Conservation (phyloP, 2,888 invertebrate genomes). For the Orthosia cruda region DNA sequence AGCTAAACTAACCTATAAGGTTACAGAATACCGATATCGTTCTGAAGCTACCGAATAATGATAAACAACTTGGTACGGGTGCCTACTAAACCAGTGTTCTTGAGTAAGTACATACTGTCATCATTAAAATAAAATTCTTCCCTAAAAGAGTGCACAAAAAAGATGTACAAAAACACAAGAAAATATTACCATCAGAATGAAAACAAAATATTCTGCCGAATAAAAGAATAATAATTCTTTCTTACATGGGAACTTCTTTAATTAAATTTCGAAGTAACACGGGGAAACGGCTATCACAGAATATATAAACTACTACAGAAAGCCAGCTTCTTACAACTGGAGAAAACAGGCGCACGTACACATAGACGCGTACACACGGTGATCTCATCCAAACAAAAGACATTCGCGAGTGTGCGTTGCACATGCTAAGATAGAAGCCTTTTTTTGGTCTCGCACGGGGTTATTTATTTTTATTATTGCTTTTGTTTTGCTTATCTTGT, state of each 20-base stretch:
- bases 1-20: background rate
- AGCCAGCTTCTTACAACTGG: background rate
- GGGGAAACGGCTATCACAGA: constrained; percentile 25
- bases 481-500: too few species aligned
- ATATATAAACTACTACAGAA: constrained; percentile 16
- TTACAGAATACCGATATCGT: background rate
- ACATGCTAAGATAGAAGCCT: too few species aligned
- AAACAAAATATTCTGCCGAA: constrained; percentile 29
- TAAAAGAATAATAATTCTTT: constrained; percentile 48
- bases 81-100: background rate
- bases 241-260: constrained; percentile 41
- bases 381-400: background rate
- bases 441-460: too few species aligned
- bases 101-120: background rate
- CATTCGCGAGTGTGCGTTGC: background rate
- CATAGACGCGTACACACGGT: background rate
- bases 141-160: constrained; percentile 12
- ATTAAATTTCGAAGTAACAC: constrained; percentile 55
- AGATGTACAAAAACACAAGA: constrained; percentile 5
- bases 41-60: background rate
- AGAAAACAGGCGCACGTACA: background rate
- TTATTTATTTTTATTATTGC: too few species aligned
- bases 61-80: background rate
- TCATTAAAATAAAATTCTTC: background rate
- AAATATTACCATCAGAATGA: constrained; percentile 19